Base-by-base conservation (phyloP, 2,113 vertebrate species). In the Scartelaos histophorus region DNA sequence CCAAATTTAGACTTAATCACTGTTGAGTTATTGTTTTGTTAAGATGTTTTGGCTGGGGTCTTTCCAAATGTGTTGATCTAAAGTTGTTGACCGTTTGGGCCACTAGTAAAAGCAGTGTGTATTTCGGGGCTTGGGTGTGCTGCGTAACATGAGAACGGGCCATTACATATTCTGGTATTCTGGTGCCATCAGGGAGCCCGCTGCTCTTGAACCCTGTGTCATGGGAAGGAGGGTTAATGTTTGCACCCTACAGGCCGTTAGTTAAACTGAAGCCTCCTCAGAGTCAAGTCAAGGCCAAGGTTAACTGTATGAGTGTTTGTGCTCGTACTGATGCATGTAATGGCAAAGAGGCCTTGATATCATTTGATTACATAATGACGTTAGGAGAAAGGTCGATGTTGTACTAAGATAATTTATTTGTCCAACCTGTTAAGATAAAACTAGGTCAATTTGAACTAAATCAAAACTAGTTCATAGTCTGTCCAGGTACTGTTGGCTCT, bases 51-150 rank as follows among this genome's bases (percentile, higher is more conserved):
- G 56, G 60, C 62, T 13, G 21, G 3, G 21, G 1, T 72, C 45
- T 70, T 34, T 38, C 65, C 61, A 69, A 68, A 38, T 68, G 64
- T 0, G 82, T 64, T 82, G 66, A 70, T 78, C 45, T 6, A 61
- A 38, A 29, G 21, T 16, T n/a, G 70, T 58, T 78, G 38, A 43
- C 38, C 10, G 38, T 43, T 43, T 58, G 73, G 70, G 71, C 11
- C 34, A 67, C 57, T 49, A n/a, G 66, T 76, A 58, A 74, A 76
- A 85, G 6, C 21, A 54, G 70, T 54, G 86, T 83, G 78, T 87
- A 90, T 90, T 90, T 90, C 77, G 89, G 83, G 85, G 25, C 76
- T 75, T 78, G 71, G 79, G 66, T 76, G 77, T 22, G 29, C 19
- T 15, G 13, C 72, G 89, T 81, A 87, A 92, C 76, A 12, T 78